Evolutionary conservation across 2,113 vertebrate species (phyloP).

Genomic region (Pandion haliaetus): DNA sequence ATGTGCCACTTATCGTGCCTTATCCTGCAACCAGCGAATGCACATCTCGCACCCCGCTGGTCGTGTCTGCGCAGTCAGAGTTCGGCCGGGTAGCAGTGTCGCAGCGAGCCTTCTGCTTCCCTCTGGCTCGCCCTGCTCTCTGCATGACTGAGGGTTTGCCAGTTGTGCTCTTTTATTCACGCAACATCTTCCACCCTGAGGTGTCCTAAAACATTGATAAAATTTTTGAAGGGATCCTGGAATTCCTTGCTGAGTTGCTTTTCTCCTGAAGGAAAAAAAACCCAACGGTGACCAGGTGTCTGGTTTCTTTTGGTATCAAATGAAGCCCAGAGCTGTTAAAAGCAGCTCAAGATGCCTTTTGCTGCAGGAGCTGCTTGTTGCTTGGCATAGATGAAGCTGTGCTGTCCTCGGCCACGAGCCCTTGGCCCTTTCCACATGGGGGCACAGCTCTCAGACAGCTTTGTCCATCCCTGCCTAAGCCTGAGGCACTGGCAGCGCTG

Average conservation of each 20-base stretch:
- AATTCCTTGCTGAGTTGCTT: not conserved
- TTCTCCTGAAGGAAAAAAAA: not conserved
- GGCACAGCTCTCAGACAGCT: not conserved
- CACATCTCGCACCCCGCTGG: not conserved
- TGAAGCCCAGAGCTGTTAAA: not conserved
- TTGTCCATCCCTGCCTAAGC: not conserved
- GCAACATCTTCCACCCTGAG: not conserved
- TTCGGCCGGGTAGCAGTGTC: accelerated
- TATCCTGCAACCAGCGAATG: not conserved
- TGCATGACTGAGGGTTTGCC: not conserved
- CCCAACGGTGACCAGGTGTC: not conserved
- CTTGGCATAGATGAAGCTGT: accelerated
- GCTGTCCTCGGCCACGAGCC: not conserved
- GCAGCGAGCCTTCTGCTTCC: not conserved
- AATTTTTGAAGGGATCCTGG: not conserved
- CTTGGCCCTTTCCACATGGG: accelerated
- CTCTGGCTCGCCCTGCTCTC: not conserved
- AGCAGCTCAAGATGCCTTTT: not conserved
- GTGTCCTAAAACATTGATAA: not conserved
- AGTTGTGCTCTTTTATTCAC: not conserved
- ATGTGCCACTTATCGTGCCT: not conserved
- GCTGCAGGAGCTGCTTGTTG: not conserved
- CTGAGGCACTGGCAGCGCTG: not conserved
- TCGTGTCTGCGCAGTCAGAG: not conserved
- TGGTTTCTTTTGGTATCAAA: not conserved